phyloP scores from a whole-genome alignment of 2,113 vertebrate species.

The Marmota monax region DNA sequence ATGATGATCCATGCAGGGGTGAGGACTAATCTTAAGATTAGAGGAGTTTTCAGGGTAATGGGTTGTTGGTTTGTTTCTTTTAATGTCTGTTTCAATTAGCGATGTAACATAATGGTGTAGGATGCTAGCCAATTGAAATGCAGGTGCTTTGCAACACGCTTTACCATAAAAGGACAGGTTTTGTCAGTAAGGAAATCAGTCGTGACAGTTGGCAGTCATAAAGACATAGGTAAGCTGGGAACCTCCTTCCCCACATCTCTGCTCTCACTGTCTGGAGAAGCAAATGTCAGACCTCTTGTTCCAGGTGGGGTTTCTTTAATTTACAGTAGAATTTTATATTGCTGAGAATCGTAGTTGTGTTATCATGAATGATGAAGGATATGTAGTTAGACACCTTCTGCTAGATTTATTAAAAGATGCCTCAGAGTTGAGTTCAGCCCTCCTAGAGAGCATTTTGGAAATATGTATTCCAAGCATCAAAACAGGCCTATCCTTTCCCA shows the following conservation, averaged over 20 bases:
- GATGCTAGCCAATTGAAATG: slow-evolving; percentile 41
- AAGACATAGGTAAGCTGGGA: background rate
- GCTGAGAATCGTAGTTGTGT: background rate
- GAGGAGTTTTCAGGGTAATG: slow-evolving; percentile 53
- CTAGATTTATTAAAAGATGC: slow-evolving; percentile 33
- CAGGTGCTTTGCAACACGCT: background rate
- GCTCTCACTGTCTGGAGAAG: slow-evolving; percentile 38
- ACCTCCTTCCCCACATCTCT: background rate
- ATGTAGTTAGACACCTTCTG: background rate
- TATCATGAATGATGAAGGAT: background rate
- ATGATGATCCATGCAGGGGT: background rate
- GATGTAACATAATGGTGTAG: background rate
- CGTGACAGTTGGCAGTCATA: background rate
- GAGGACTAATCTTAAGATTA: slow-evolving; percentile 28
- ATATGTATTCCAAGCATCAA: background rate
- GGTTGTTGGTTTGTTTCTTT: background rate
- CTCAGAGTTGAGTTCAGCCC: background rate
- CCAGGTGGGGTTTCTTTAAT: background rate
- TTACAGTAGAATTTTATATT: slow-evolving; percentile 32
- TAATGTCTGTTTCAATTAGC: slow-evolving; percentile 33
- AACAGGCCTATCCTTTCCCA: background rate
- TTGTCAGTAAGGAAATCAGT: background rate
- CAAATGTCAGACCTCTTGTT: slow-evolving; percentile 47
- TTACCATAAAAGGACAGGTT: slow-evolving; percentile 27
- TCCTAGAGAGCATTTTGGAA: slow-evolving; percentile 32